A percentile compares a stretch with the other conserved stretches of the same genome.
phyloP scores from a whole-genome alignment of 2,113 vertebrate genomes.

The Pangasianodon gigas region DNA sequence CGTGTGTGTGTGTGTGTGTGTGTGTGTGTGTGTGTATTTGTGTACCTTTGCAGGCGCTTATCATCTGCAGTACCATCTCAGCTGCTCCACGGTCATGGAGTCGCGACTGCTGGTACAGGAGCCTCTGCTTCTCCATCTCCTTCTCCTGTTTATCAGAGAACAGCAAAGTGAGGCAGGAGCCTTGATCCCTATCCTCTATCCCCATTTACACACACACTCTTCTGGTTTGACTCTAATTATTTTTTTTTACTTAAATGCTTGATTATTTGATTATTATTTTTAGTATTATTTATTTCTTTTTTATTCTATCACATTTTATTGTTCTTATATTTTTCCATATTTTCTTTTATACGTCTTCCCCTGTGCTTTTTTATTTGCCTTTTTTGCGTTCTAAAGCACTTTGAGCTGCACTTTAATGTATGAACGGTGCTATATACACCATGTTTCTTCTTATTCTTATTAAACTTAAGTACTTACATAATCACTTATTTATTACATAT shows the following conservation, averaged over 20 bases:
- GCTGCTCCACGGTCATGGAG: constrained; percentile 89
- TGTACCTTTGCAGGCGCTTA: constrained; percentile 91
- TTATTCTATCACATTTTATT: too few species aligned
- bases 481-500: background rate
- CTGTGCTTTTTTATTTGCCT: too few species aligned
- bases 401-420: too few species aligned
- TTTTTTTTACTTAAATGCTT: background rate
- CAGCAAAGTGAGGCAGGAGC: constrained; percentile 31
- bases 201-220: constrained; percentile 19
- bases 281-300: too few species aligned
- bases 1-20: background rate
- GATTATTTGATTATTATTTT: background rate
- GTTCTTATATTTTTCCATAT: background rate
- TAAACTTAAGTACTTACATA: background rate
- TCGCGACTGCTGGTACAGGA: constrained; percentile 88
- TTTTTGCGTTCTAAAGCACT: too few species aligned
- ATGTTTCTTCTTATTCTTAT: too few species aligned
- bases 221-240: background rate
- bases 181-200: constrained; percentile 61
- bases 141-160: constrained; percentile 78
- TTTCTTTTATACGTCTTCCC: too few species aligned
- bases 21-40: constrained; percentile 1
- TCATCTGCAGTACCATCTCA: constrained; percentile 95
- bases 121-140: constrained; percentile 91
- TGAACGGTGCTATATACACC: too few species aligned